A percentile compares a stretch with the other conserved stretches of the same genome.
Conservation (phyloP, 2,888 invertebrate genomes). For the Noctuana brunneofusca region DNA sequence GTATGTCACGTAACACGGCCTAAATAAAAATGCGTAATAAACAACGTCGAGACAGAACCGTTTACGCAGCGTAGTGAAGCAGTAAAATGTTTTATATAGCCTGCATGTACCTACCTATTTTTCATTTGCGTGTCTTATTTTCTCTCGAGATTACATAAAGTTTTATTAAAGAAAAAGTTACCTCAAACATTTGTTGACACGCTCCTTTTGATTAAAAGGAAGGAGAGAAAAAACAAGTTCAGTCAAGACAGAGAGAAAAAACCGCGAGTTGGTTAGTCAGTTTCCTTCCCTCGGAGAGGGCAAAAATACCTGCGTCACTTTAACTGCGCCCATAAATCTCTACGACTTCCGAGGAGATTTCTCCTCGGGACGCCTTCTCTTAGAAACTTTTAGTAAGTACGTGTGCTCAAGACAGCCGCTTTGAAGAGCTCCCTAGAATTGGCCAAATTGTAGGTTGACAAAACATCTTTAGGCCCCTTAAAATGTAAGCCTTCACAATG, state of each 20-base stretch:
- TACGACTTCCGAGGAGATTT: slow-evolving; percentile 71
- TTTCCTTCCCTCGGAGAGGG: slow-evolving; percentile 48
- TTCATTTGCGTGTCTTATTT: slow-evolving; percentile 32
- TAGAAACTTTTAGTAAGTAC: slow-evolving; percentile 66
- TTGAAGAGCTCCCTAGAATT: slow-evolving; percentile 50
- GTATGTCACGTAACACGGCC: neutral
- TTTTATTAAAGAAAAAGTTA: slow-evolving; percentile 39
- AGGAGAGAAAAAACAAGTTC: slow-evolving; percentile 31
- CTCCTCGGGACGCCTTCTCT: slow-evolving; percentile 60
- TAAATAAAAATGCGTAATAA: slow-evolving; percentile 13
- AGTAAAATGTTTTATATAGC: slow-evolving; percentile 21
- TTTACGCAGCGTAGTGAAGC: slow-evolving; percentile 13
- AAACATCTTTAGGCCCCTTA: neutral
- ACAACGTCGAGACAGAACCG: slow-evolving; percentile 18
- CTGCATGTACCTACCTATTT: slow-evolving; percentile 21
- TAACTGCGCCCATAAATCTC: slow-evolving; percentile 75
- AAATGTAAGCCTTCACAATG: slow-evolving; percentile 2
- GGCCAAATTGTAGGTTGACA: slow-evolving; percentile 15
- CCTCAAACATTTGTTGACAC: slow-evolving; percentile 43
- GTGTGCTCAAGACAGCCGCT: slow-evolving; percentile 64
- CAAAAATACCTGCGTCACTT: slow-evolving; percentile 73
- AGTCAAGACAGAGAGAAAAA: slow-evolving; percentile 22
- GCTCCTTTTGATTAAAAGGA: slow-evolving; percentile 45
- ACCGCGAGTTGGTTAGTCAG: slow-evolving; percentile 55
- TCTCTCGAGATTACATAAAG: slow-evolving; percentile 34